These are phyloP conservation scores for Papilio machaon DNA, from an alignment of 1,140 invertebrate genomes.

Conservation along the genomic window DNA sequence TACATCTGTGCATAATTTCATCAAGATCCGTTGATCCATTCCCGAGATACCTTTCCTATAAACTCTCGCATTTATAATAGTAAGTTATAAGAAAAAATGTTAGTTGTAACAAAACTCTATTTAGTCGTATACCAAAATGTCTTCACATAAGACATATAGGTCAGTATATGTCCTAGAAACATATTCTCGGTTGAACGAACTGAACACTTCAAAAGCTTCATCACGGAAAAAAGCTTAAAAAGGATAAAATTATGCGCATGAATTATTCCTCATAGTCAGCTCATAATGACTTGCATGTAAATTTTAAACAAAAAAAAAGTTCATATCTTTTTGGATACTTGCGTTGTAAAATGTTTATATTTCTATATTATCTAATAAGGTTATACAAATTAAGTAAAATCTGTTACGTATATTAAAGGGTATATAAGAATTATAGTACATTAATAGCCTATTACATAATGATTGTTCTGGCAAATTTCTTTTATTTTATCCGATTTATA, in stretches of 20 bases:
- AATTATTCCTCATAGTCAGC: constrained; percentile 25
- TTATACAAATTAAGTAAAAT: too few species aligned
- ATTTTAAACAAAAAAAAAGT: background rate
- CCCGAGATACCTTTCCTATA: too few species aligned
- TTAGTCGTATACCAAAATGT: background rate
- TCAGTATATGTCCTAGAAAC: constrained; percentile 14
- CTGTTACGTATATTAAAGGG: too few species aligned
- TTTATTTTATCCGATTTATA: too few species aligned
- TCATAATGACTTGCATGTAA: constrained; percentile 29
- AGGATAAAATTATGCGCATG: constrained; percentile 36
- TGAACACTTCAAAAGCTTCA: constrained; percentile 30
- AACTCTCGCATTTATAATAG: too few species aligned
- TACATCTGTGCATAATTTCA: too few species aligned
- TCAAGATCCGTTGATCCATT: too few species aligned
- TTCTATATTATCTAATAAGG: background rate
- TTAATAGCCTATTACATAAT: too few species aligned
- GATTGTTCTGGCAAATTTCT: too few species aligned
- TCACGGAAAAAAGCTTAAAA: constrained; percentile 26
- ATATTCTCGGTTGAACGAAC: constrained; percentile 29
- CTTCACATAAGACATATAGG: constrained; percentile 14
- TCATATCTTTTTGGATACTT: background rate
- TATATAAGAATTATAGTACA: too few species aligned
- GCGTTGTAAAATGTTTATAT: background rate
- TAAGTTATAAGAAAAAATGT: background rate
- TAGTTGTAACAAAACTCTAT: background rate